Conservation (phyloP, 2,797 vertebrate species). For the Periparus ater region DNA sequence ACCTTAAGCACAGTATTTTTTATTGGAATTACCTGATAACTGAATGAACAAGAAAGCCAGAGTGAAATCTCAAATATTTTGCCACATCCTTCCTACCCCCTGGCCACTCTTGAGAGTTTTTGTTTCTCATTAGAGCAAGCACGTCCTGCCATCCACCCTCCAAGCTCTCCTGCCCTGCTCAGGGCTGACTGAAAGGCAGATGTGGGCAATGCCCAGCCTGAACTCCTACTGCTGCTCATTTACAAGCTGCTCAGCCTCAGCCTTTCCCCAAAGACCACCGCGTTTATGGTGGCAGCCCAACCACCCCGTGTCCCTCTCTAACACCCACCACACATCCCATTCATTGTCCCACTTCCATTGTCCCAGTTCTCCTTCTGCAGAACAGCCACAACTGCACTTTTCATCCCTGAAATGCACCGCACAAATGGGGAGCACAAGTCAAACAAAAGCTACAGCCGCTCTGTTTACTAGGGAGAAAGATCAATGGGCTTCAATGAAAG, state of each 20-base stretch:
- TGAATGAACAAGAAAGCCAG: neutral
- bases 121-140: neutral
- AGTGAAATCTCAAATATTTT: neutral
- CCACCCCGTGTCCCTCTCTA: neutral
- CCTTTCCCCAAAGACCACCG: neutral
- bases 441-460: slow-evolving; percentile 70
- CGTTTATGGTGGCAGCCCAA: neutral
- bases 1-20: neutral
- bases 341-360: slow-evolving; percentile 24
- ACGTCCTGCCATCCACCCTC: neutral
- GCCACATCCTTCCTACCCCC: neutral
- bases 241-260: neutral
- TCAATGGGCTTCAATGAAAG: slow-evolving; percentile 75
- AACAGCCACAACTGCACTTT: slow-evolving; percentile 62
- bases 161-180: neutral
- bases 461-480: slow-evolving; percentile 69
- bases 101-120: rapidly evolving
- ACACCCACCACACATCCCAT: neutral
- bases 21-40: neutral
- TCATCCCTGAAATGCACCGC: slow-evolving; percentile 50
- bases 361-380: slow-evolving; percentile 29
- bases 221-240: neutral
- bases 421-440: slow-evolving; percentile 52
- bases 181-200: neutral
- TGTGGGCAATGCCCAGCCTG: neutral